phyloP scores from a whole-genome alignment of 1,140 invertebrate species.

The Aphaenogaster rudis region DNA sequence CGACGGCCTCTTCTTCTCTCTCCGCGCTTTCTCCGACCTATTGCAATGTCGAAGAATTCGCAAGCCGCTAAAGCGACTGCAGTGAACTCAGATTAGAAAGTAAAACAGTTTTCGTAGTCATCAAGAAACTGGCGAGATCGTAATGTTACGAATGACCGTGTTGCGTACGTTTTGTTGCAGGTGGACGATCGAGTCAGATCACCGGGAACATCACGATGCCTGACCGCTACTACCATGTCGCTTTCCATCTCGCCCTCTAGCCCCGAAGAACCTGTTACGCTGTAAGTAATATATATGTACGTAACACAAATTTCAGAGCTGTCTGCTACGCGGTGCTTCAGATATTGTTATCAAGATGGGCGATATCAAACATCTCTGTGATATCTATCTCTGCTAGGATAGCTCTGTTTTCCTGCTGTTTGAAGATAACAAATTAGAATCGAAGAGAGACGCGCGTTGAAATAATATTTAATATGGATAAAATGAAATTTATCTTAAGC shows the following conservation, averaged over 20 bases:
- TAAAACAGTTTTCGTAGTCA: not conserved
- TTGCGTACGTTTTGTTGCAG: conserved; percentile 75
- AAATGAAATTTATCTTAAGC: not conserved
- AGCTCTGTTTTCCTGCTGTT: not conserved
- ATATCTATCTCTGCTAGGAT: conserved; percentile 1
- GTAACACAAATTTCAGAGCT: not conserved
- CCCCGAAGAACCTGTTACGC: conserved; percentile 85
- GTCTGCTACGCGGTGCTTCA: not conserved
- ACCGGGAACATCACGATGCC: conserved; percentile 83
- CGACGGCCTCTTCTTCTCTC: conserved; percentile 45
- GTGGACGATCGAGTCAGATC: conserved; percentile 86
- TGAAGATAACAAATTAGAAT: conserved; percentile 11
- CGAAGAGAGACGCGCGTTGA: not conserved
- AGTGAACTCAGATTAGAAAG: not conserved
- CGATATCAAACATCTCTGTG: not conserved
- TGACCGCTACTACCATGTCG: conserved; percentile 75
- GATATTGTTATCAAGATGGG: conserved; percentile 5
- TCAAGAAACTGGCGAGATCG: not conserved
- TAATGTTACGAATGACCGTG: not conserved
- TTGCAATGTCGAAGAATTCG: not conserved
- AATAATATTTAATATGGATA: not conserved
- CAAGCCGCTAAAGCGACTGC: no score
- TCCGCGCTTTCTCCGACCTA: not conserved
- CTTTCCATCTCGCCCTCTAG: conserved; percentile 83
- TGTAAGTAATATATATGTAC: conserved; percentile 80